phyloP scores from a whole-genome alignment of 2,797 vertebrate genomes.

The Gallirallus australis region DNA sequence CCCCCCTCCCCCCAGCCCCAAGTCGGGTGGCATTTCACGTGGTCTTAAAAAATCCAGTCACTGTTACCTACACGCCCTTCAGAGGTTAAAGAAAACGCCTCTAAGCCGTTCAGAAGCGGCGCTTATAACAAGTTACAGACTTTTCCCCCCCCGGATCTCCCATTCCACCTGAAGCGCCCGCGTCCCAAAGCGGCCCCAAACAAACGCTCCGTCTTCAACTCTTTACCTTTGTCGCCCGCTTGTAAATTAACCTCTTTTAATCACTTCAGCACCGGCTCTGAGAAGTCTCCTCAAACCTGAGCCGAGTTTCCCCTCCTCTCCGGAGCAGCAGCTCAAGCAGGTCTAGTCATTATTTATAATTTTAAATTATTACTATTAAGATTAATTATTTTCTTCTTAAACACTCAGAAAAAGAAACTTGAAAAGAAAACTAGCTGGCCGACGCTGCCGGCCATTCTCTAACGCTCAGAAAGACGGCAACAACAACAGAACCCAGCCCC shows the following conservation, averaged over 20 bases:
- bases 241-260: constrained; percentile 23
- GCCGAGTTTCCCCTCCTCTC: background rate
- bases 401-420: background rate
- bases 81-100: background rate
- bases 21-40: background rate
- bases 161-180: background rate
- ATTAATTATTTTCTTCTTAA: background rate
- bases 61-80: no score
- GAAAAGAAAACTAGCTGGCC: background rate
- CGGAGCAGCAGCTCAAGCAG: background rate
- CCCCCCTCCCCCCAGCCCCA: background rate
- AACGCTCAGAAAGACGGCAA: background rate
- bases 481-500: background rate
- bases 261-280: constrained; percentile 4
- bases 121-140: background rate
- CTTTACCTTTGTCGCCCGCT: constrained; percentile 74
- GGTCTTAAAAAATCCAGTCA: background rate
- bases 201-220: background rate
- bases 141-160: background rate
- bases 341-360: background rate
- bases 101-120: background rate
- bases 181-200: background rate
- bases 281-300: background rate
- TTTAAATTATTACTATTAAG: no score
- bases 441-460: background rate